Evolutionary conservation across 2,888 invertebrate genomes (phyloP).

Genomic region (Macropis europaea): DNA sequence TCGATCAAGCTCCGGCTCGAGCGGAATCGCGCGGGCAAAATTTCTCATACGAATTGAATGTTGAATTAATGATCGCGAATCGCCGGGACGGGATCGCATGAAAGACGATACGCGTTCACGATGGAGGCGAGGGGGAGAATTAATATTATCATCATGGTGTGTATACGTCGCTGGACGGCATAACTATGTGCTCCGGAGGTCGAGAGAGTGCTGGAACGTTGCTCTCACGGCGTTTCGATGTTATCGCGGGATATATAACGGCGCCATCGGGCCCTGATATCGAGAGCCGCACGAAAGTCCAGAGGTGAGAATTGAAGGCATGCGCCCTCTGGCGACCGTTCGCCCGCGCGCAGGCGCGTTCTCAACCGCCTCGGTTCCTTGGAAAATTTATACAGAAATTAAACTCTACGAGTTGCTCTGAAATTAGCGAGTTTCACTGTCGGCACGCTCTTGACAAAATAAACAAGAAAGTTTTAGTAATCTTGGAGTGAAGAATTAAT

Average conservation of each 20-base stretch:
- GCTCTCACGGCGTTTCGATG: conserved; percentile 59
- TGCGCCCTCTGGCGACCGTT: conserved; percentile 40
- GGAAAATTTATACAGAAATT: too few relatives aligned
- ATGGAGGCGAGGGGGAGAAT: conserved; percentile 37
- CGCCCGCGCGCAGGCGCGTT: conserved; percentile 36
- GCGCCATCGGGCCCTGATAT: conserved; percentile 56
- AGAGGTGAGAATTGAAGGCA: conserved; percentile 60
- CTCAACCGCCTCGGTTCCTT: too few relatives aligned
- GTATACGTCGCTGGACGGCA: conserved; percentile 31
- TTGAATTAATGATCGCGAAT: conserved; percentile 56
- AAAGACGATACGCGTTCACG: conserved; percentile 55
- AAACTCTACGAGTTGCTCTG: too few relatives aligned
- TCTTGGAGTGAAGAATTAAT: too few relatives aligned
- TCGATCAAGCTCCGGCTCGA: conserved; percentile 27
- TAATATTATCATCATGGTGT: conserved; percentile 52
- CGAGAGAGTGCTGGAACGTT: conserved; percentile 24
- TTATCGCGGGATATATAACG: conserved; percentile 61
- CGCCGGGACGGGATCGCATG: conserved; percentile 34
- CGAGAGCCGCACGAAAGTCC: conserved; percentile 53
- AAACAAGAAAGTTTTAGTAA: too few relatives aligned
- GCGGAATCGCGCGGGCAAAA: conserved; percentile 30
- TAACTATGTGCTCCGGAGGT: conserved; percentile 32
- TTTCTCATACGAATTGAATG: conserved; percentile 52
- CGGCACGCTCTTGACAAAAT: too few relatives aligned
- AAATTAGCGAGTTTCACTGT: too few relatives aligned